Conservation (phyloP, 1,140 invertebrate species). For the Drosophila baimaii region DNA sequence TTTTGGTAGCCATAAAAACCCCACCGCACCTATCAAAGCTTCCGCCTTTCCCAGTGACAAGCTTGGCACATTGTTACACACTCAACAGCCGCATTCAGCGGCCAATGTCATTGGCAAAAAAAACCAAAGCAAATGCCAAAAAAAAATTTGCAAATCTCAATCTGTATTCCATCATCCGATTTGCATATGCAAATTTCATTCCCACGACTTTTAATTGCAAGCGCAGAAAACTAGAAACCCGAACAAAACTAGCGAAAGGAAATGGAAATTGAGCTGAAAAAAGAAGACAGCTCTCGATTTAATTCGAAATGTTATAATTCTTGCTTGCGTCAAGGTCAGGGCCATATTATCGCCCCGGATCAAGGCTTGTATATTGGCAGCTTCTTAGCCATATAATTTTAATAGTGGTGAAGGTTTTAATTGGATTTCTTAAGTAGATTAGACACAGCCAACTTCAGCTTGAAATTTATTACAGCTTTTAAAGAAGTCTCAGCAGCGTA, state of each 20-base stretch:
- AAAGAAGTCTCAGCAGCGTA: no score
- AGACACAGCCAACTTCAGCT: background rate
- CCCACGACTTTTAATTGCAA: slow-evolving; percentile 76
- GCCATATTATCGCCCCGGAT: slow-evolving; percentile 23
- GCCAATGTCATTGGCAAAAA: slow-evolving; percentile 67
- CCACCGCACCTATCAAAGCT: slow-evolving; percentile 31
- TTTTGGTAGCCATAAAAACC: slow-evolving; percentile 30
- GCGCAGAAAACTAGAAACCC: slow-evolving; percentile 29
- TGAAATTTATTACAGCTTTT: slow-evolving; percentile 16
- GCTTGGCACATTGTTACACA: slow-evolving; percentile 58
- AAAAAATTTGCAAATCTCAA: slow-evolving; percentile 51
- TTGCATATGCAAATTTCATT: slow-evolving; percentile 78
- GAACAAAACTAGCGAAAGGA: slow-evolving; percentile 23
- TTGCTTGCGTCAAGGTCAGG: slow-evolving; percentile 22
- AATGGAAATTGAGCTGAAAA: slow-evolving; percentile 33
- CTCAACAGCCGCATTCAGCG: slow-evolving; percentile 39
- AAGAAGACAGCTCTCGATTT: slow-evolving; percentile 53
- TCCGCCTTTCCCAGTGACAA: slow-evolving; percentile 55
- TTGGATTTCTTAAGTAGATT: slow-evolving; percentile 3
- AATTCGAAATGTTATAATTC: slow-evolving; percentile 51
- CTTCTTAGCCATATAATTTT: slow-evolving; percentile 18
- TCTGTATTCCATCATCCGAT: slow-evolving; percentile 53
- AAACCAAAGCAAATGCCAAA: slow-evolving; percentile 20
- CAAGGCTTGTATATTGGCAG: slow-evolving; percentile 1
- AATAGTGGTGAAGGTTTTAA: slow-evolving; percentile 5